Evolutionary conservation across 2,888 invertebrate genomes (phyloP).

Genomic region (Acanthosoma haemorrhoidale): DNA sequence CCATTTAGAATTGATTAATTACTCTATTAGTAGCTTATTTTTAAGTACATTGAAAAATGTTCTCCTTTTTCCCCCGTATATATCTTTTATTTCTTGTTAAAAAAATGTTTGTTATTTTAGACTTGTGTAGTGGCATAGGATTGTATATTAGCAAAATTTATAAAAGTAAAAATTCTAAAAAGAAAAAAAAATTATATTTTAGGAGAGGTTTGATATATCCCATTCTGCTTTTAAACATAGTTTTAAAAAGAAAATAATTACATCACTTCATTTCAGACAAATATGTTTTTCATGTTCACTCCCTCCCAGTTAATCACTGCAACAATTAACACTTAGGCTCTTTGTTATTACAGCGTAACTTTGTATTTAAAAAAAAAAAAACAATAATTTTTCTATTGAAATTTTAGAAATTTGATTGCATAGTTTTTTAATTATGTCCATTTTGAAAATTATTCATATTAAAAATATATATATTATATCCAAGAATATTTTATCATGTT

Average conservation of each 20-base stretch:
- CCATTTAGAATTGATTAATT: neutral
- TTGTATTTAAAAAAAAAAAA: too few species aligned
- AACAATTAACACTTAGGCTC: conserved; percentile 12
- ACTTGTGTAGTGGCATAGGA: conserved; percentile 10
- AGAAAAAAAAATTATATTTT: neutral
- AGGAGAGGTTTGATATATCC: conserved; percentile 22
- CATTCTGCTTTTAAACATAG: conserved; percentile 17
- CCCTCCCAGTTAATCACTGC: neutral
- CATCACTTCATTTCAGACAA: neutral
- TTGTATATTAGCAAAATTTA: neutral
- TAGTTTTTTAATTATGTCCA: conserved; percentile 7
- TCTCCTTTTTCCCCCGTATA: neutral
- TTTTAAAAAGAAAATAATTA: conserved; percentile 1
- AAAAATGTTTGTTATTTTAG: conserved; percentile 2
- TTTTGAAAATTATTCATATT: neutral
- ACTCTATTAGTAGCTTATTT: neutral
- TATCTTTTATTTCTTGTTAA: neutral
- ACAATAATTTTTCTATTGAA: conserved; percentile 8
- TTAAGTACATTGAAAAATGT: neutral
- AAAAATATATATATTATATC: neutral
- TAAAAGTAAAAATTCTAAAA: neutral
- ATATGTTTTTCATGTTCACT: neutral
- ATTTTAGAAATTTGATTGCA: conserved; percentile 14
- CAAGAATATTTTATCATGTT: neutral
- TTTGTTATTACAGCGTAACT: conserved; percentile 23